Evolutionary conservation across 2,797 vertebrate species (phyloP).

Genomic region (Limnodromus scolopaceus): DNA sequence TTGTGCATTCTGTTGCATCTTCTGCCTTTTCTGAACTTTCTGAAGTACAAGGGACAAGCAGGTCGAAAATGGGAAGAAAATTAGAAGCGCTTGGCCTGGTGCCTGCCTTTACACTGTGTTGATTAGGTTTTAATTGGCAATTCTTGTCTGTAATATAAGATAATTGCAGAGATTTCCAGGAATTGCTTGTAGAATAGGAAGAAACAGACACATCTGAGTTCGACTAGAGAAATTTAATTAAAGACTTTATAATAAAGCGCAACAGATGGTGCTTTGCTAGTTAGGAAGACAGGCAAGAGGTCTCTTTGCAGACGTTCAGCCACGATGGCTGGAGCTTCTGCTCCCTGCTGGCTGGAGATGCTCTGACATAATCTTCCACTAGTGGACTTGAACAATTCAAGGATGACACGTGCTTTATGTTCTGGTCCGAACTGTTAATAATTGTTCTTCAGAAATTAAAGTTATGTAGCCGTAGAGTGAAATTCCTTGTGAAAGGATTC

Average conservation of each 20-base stretch:
- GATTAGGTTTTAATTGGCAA: slow-evolving; percentile 72
- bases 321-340: not conserved
- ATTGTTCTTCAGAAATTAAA: not conserved
- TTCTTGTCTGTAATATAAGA: slow-evolving; percentile 70
- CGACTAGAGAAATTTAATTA: slow-evolving; percentile 61
- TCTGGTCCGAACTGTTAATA: not conserved
- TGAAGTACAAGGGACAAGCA: not conserved
- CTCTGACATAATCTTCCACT: not conserved
- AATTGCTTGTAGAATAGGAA: slow-evolving; percentile 54
- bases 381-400: not conserved
- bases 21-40: not conserved
- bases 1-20: not conserved
- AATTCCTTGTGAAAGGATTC: too few relatives aligned
- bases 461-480: not conserved
- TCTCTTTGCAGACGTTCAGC: not conserved
- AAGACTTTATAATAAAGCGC: slow-evolving; percentile 25
- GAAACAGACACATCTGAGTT: slow-evolving; percentile 41
- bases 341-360: not conserved
- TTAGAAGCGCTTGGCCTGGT: slow-evolving; percentile 24
- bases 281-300: not conserved
- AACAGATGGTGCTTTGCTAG: slow-evolving; percentile 37
- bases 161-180: slow-evolving; percentile 68
- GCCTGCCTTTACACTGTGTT: slow-evolving; percentile 55
- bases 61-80: not conserved
- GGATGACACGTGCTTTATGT: rapidly evolving